These are phyloP conservation scores for Ceratina japonica DNA, from an alignment of 1,140 invertebrate species.

Conservation along the genomic window DNA sequence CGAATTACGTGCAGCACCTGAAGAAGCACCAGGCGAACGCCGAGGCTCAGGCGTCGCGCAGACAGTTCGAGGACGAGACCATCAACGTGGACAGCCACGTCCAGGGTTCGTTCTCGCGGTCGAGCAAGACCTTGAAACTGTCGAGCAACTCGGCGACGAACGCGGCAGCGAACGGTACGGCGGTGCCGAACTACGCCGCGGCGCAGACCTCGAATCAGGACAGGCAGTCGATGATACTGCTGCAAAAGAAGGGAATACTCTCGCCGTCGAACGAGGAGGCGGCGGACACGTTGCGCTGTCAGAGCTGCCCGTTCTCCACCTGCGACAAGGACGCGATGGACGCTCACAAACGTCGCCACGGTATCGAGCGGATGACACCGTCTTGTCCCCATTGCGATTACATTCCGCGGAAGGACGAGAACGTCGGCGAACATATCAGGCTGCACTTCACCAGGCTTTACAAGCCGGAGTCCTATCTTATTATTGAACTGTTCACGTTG, in stretches of 20 bases:
- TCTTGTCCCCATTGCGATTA: constrained; percentile 91
- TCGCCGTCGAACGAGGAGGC: constrained; percentile 71
- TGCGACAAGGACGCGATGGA: constrained; percentile 86
- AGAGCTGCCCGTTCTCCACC: constrained; percentile 89
- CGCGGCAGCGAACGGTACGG: neutral
- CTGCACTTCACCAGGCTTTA: constrained; percentile 86
- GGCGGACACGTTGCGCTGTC: constrained; percentile 81
- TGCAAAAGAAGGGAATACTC: constrained; percentile 79
- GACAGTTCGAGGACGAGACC: constrained; percentile 76
- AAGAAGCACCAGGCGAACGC: constrained; percentile 87
- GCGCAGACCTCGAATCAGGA: constrained; percentile 70
- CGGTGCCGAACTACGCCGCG: constrained; percentile 15
- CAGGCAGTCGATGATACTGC: constrained; percentile 74
- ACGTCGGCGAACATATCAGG: constrained; percentile 89
- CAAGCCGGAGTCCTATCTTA: constrained; percentile 82
- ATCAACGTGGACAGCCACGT: constrained; percentile 72
- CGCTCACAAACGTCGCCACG: constrained; percentile 88
- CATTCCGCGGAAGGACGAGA: constrained; percentile 87
- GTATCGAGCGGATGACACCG: constrained; percentile 81
- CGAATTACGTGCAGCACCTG: constrained; percentile 89
- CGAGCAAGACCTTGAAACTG: constrained; percentile 79
- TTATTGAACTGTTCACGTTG: constrained; percentile 80
- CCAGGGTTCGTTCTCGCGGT: constrained; percentile 44
- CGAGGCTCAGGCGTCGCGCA: constrained; percentile 82
- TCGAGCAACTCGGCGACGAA: constrained; percentile 19